Base-by-base conservation (phyloP, 1,140 invertebrate species). In the Heliconius eleuchia region DNA sequence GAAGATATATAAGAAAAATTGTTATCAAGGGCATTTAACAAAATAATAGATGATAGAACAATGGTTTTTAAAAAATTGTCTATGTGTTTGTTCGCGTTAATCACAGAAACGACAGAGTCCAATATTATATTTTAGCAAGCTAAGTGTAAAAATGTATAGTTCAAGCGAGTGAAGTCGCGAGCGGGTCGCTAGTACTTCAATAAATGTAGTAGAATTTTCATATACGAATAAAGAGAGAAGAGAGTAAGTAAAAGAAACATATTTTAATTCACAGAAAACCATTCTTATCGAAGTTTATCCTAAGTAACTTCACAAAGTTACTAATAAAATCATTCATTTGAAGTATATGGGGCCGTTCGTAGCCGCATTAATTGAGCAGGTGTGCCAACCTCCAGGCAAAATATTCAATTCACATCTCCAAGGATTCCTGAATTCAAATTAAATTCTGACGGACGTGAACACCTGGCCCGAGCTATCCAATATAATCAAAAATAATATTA, bases 401-500 rank as follows among this genome's bases (percentile, higher is more conserved):
- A 72, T 72, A 72, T 72, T 72, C 71, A 72, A 72, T 72, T 72
- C 71, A 72, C 71, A 72, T 72, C 71, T 37, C n/a, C 19, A 39
- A 72, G 71, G 37, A 72, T 72, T n/a, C 71, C 71, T 72, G 71
- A 42, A 72, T 72, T 72, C 34, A 72, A 72, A 72, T 72, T 72
- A 72, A 72, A 72, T 72, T 72, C 71, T 72, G 71, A 72, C 37
- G 71, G 71, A 72, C 30, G 34, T 7, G 71, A 71, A 39, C 71
- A 72, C 71, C 71, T 72, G 71, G 60, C 27, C n/a, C n/a, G 60
- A 3, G 23, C 60, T 66, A 30, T 30, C 60, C 4, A 16, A 66
- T 30, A 27, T 66, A 27, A 66, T 66, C 27, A 30, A 66, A 66
- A 66, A 66, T 66, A 66, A 13, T 66, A 30, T n/a, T 19, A 52